Conservation (phyloP, 1,140 invertebrate species). For the Drosophila kohkoa region DNA sequence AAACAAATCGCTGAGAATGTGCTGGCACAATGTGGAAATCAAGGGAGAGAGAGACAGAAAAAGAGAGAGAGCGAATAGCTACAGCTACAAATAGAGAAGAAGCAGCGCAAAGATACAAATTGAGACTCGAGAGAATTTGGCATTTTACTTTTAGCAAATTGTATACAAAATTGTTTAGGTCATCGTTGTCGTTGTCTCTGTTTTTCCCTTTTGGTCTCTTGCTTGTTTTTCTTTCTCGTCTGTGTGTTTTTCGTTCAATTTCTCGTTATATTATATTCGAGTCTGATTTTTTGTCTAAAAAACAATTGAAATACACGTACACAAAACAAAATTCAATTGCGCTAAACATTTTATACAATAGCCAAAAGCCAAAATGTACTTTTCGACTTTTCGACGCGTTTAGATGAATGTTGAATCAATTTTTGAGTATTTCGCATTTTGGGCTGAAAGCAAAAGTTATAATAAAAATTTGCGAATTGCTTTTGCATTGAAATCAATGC, state of each 20-base stretch:
- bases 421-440: conserved; percentile 1
- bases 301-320: conserved; percentile 32
- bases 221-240: conserved; percentile 24
- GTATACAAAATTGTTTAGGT: conserved; percentile 79
- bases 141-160: conserved; percentile 78
- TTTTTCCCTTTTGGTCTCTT: conserved; percentile 6
- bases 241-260: conserved; percentile 19
- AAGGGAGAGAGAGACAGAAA: too few species aligned
- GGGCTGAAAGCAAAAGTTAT: conserved; percentile 36
- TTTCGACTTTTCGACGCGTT: background rate
- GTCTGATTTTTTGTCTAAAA: conserved; percentile 18
- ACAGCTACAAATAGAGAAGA: conserved; percentile 9
- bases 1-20: conserved; percentile 39
- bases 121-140: conserved; percentile 55
- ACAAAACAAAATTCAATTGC: conserved; percentile 15
- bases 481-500: conserved; percentile 29
- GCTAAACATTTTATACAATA: background rate
- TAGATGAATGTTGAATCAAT: background rate
- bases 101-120: background rate
- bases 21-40: conserved; percentile 25
- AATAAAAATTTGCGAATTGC: conserved; percentile 30
- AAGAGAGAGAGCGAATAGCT: conserved; percentile 18
- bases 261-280: conserved; percentile 5
- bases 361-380: background rate
- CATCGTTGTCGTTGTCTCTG: conserved; percentile 54